A percentile compares a stretch with the other conserved stretches of the same genome.
Conservation (phyloP, 1,140 invertebrate genomes). For the Drosophila watanabei region DNA sequence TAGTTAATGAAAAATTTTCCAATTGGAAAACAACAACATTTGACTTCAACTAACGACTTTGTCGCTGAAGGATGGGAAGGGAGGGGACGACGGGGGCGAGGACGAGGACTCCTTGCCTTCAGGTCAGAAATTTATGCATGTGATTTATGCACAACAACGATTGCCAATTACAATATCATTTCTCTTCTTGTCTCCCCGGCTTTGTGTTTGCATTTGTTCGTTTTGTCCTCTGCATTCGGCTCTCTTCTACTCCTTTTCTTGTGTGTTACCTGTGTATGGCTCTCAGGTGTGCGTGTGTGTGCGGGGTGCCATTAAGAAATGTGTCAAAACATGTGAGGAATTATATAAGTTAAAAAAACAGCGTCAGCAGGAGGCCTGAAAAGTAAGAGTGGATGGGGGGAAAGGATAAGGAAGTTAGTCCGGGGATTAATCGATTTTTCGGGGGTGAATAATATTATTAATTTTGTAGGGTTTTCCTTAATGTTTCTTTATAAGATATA, state of each 20-base stretch:
- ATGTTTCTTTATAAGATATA: neutral
- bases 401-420: constrained; percentile 9
- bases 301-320: constrained; percentile 77
- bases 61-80: neutral
- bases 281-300: constrained; percentile 46
- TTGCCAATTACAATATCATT: constrained; percentile 84
- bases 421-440: constrained; percentile 32
- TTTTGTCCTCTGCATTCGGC: constrained; percentile 31
- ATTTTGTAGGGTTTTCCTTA: no score
- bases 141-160: constrained; percentile 82
- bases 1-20: constrained; percentile 84
- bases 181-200: constrained; percentile 69
- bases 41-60: constrained; percentile 70
- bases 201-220: constrained; percentile 51
- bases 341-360: constrained; percentile 67
- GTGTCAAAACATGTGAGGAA: constrained; percentile 80
- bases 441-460: constrained; percentile 1
- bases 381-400: neutral
- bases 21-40: constrained; percentile 80
- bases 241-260: neutral
- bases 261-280: neutral
- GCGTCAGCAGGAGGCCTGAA: constrained; percentile 17
- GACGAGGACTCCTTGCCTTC: constrained; percentile 40
- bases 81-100: neutral
- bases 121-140: constrained; percentile 76